Conservation (phyloP, 2,888 invertebrate species). For the Dryococelus australis region DNA sequence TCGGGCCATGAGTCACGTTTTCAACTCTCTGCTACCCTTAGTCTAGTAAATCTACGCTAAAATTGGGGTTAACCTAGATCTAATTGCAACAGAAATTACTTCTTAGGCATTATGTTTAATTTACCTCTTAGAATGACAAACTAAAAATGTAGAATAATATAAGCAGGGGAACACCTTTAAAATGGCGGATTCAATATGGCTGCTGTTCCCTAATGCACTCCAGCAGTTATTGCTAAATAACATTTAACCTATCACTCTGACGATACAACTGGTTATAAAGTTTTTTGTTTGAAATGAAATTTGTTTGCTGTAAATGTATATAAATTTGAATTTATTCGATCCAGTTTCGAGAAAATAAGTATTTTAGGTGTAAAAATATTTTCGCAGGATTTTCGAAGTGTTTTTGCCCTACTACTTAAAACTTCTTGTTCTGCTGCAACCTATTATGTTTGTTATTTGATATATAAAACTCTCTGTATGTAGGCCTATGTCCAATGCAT, state of each 20-base stretch:
- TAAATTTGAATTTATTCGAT: no score
- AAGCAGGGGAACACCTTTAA: not conserved
- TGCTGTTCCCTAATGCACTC: not conserved
- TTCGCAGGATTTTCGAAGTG: no score
- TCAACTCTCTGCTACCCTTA: no score
- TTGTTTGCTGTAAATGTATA: not conserved
- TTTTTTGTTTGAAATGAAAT: slow-evolving; percentile 17
- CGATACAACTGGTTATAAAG: not conserved
- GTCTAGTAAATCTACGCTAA: no score
- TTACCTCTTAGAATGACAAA: not conserved
- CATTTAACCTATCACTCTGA: not conserved
- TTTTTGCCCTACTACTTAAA: no score
- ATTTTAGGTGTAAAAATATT: no score
- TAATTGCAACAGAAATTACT: slow-evolving; percentile 13
- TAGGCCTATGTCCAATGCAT: no score
- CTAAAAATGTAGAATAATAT: slow-evolving; percentile 19
- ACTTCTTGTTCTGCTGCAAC: no score
- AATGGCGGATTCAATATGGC: not conserved
- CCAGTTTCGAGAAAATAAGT: no score
- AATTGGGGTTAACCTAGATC: not conserved
- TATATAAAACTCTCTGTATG: no score
- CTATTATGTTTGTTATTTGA: no score
- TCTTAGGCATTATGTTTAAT: not conserved
- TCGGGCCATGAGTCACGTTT: no score
- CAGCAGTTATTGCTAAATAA: not conserved